phyloP scores from a whole-genome alignment of 1,140 invertebrate species.

The Drosophila leontia region DNA sequence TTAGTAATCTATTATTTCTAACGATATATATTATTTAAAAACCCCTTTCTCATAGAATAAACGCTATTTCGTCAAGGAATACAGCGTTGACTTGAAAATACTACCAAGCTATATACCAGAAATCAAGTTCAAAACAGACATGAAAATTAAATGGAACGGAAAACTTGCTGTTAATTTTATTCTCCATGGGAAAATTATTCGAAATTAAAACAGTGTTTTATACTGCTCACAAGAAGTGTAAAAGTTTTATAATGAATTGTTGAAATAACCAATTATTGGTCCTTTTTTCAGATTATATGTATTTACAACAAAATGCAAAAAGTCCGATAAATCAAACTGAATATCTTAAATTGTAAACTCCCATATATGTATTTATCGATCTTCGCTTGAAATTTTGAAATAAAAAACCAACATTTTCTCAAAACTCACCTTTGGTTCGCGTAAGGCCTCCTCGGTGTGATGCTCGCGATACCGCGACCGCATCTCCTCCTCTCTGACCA shows the following conservation, averaged over 20 bases:
- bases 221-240: not conserved
- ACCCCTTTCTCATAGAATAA: not conserved
- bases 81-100: slow-evolving; percentile 12
- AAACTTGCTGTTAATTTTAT: not conserved
- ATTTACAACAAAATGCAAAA: no score
- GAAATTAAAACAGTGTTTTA: not conserved
- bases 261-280: no score
- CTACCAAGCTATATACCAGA: slow-evolving; percentile 29
- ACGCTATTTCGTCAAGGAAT: slow-evolving; percentile 26
- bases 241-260: not conserved
- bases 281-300: no score
- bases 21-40: no score
- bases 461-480: slow-evolving; percentile 80
- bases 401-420: no score
- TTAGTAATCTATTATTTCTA: not conserved
- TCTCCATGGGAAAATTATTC: not conserved
- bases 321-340: no score
- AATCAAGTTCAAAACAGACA: slow-evolving; percentile 11
- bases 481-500: slow-evolving; percentile 84
- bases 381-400: no score
- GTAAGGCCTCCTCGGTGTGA: slow-evolving; percentile 69
- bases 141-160: not conserved
- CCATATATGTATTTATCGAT: no score
- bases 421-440: slow-evolving; percentile 83
- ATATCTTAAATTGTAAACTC: no score